phyloP scores from a whole-genome alignment of 2,888 invertebrate species.

The Cosmopolites sordidus region DNA sequence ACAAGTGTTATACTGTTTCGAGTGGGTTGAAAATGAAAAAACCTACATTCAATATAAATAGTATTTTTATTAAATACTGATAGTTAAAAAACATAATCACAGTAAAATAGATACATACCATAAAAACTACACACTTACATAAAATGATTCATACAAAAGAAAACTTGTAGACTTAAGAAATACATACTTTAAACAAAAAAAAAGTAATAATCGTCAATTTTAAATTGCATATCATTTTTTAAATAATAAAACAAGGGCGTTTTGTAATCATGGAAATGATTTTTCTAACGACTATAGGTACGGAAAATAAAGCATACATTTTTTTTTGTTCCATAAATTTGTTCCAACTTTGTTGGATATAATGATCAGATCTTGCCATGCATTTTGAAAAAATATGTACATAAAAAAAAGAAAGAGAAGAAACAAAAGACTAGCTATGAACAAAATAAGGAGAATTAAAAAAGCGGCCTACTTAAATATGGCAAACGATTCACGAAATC shows the following conservation, averaged over 20 bases:
- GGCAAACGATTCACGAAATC: constrained; percentile 44
- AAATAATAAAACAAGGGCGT: not conserved
- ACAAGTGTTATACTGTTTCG: no score
- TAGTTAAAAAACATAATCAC: constrained; percentile 44
- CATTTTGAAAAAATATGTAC: constrained; percentile 27
- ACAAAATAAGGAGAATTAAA: constrained; percentile 34
- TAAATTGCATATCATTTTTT: not conserved
- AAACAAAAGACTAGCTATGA: constrained; percentile 40
- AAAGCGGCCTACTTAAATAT: constrained; percentile 36
- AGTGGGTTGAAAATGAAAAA: no score
- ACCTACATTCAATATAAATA: constrained; percentile 18
- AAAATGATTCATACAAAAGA: constrained; percentile 28
- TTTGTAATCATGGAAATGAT: not conserved
- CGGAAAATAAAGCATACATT: constrained; percentile 3
- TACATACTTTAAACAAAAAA: constrained; percentile 36
- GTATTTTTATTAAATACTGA: constrained; percentile 40
- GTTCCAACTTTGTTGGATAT: constrained; percentile 19
- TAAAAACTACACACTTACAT: constrained; percentile 5
- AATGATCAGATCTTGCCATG: constrained; percentile 19
- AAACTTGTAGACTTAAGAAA: constrained; percentile 10
- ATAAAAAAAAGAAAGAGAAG: constrained; percentile 29
- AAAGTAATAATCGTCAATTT: constrained; percentile 16
- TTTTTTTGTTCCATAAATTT: not conserved
- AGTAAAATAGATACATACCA: constrained; percentile 37
- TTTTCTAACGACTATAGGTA: not conserved